Evolutionary conservation across 2,113 vertebrate genomes (phyloP).

Genomic region (Nannobrachium achirus): DNA sequence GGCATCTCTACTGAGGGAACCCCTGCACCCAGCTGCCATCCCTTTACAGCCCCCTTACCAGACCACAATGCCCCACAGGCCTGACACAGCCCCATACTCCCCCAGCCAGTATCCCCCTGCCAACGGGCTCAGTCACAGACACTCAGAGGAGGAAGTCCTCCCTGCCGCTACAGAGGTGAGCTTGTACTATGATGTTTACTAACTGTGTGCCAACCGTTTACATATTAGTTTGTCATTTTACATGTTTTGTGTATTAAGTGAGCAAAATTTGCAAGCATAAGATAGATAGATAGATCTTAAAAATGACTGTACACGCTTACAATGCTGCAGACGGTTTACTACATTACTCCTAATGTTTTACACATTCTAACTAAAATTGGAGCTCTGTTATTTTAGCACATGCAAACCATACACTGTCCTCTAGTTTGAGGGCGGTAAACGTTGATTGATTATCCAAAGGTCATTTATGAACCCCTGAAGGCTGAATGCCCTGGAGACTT

Average conservation of each 20-base stretch:
- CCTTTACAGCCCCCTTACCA: constrained; percentile 87
- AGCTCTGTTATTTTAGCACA: too few species aligned
- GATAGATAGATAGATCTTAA: too few species aligned
- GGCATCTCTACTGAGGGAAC: constrained; percentile 75
- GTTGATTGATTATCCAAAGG: too few species aligned
- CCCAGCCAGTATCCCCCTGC: not conserved
- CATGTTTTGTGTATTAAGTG: constrained; percentile 5
- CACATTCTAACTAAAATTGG: too few species aligned
- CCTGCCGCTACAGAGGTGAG: constrained; percentile 51
- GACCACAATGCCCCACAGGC: constrained; percentile 67
- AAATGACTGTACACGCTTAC: too few species aligned
- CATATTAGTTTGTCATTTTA: not conserved
- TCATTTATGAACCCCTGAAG: too few species aligned
- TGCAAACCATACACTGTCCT: too few species aligned
- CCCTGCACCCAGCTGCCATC: constrained; percentile 76
- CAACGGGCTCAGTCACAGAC: constrained; percentile 6
- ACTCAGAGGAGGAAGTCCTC: not conserved
- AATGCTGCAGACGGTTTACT: too few species aligned
- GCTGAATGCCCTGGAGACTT: too few species aligned
- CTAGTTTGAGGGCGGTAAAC: too few species aligned
- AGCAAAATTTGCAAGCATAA: not conserved
- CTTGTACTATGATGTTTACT: not conserved
- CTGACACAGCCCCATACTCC: constrained; percentile 1
- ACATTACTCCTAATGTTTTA: too few species aligned
- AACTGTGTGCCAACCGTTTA: not conserved